A percentile compares a stretch with the other conserved stretches of the same genome.
These are phyloP conservation scores for Adelosebastes latens DNA, from an alignment of 2,797 vertebrate species.

Conservation along the genomic window DNA sequence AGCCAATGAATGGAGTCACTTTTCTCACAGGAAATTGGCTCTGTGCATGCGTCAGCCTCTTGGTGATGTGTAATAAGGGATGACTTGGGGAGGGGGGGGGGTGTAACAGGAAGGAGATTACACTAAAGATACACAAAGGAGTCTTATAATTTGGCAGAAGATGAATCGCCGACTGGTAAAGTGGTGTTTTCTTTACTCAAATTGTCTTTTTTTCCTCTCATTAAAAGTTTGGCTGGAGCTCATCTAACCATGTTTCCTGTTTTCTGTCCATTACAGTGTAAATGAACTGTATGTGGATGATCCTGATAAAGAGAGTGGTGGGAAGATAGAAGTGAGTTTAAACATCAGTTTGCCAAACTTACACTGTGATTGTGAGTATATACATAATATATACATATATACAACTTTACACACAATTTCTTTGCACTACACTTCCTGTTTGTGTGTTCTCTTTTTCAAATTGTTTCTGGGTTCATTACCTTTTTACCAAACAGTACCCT, in stretches of 20 bases:
- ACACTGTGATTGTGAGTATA: slow-evolving; percentile 96
- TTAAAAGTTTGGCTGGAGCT: not conserved
- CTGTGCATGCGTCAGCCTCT: slow-evolving; percentile 63
- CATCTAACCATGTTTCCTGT: slow-evolving; percentile 9
- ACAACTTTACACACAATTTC: slow-evolving; percentile 42
- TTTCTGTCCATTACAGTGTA: slow-evolving; percentile 83
- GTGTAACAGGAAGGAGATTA: slow-evolving; percentile 66
- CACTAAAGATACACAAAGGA: slow-evolving; percentile 26
- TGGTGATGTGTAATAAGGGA: slow-evolving; percentile 52
- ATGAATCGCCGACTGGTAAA: slow-evolving; percentile 7
- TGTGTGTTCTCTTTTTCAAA: slow-evolving; percentile 13
- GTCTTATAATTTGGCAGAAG: slow-evolving; percentile 7
- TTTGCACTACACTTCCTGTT: slow-evolving; percentile 43
- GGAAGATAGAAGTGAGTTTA: slow-evolving; percentile 98
- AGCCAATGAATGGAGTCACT: slow-evolving; percentile 42
- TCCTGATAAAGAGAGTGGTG: slow-evolving; percentile 98
- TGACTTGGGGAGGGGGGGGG: slow-evolving; percentile 18
- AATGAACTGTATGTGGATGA: slow-evolving; percentile 99
- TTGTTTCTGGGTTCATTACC: not conserved
- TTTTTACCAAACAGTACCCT: slow-evolving; percentile 4
- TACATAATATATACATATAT: slow-evolving; percentile 63
- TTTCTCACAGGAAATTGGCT: slow-evolving; percentile 74
- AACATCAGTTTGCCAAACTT: slow-evolving; percentile 97
- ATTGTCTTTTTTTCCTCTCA: not conserved
- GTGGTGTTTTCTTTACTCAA: not conserved